Evolutionary conservation across 2,113 vertebrate genomes (phyloP).

Genomic region (Anolis carolinensis): DNA sequence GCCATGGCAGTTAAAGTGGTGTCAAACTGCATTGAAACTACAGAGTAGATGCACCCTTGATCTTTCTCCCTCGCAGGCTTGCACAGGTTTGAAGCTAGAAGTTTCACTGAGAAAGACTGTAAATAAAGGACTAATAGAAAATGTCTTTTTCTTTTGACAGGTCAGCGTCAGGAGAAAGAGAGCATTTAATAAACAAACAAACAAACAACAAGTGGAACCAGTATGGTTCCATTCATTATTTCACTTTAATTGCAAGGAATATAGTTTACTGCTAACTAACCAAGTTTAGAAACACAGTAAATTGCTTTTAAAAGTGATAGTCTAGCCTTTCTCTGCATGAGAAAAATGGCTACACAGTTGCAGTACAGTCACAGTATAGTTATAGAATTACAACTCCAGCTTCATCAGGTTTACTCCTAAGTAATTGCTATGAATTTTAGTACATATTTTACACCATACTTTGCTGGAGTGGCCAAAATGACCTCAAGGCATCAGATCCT

Average conservation of each 20-base stretch:
- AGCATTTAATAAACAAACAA: background rate
- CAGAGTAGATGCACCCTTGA: too few species aligned
- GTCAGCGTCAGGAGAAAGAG: too few species aligned
- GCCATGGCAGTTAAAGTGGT: too few species aligned
- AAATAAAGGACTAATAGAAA: too few species aligned
- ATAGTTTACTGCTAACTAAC: background rate
- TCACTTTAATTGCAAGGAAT: background rate
- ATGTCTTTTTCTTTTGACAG: too few species aligned
- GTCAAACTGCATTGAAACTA: too few species aligned
- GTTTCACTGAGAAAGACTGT: background rate
- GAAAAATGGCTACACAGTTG: fast-evolving
- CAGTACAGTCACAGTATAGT: too few species aligned
- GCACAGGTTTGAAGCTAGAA: background rate
- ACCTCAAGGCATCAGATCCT: background rate
- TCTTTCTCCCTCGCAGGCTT: too few species aligned
- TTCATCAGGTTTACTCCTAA: background rate
- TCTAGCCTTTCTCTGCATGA: background rate
- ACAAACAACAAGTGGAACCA: background rate
- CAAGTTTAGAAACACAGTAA: background rate
- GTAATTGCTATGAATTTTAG: background rate
- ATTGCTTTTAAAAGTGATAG: background rate
- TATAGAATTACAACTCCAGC: background rate
- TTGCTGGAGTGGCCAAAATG: too few species aligned
- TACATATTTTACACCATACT: too few species aligned
- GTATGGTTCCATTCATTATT: background rate